phyloP scores from a whole-genome alignment of 2,797 vertebrate species.

The Darevskia nairensis region DNA sequence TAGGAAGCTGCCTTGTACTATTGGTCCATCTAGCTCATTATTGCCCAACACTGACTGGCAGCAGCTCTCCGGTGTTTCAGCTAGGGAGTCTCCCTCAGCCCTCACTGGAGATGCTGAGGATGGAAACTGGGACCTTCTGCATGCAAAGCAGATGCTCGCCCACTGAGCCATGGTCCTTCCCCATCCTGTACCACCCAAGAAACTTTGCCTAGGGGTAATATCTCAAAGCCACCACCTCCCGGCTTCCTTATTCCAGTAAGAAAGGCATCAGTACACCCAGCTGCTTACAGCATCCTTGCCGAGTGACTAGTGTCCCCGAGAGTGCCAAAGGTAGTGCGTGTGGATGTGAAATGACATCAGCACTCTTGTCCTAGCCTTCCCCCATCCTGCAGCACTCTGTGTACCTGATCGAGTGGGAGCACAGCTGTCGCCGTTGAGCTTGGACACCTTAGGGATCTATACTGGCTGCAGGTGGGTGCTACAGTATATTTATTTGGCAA shows the following conservation, averaged over 20 bases:
- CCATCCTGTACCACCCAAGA: background rate
- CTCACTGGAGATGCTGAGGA: too few species aligned
- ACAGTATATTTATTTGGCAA: background rate
- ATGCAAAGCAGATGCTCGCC: too few species aligned
- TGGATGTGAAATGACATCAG: background rate
- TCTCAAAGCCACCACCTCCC: background rate
- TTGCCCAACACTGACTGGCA: too few species aligned
- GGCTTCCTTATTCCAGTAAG: background rate
- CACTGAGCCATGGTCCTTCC: too few species aligned
- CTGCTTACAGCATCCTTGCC: background rate
- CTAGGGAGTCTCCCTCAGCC: too few species aligned
- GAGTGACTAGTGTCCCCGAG: too few species aligned
- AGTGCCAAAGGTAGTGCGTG: background rate
- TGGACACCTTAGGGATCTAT: background rate
- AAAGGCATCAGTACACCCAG: background rate
- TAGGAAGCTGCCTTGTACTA: too few species aligned
- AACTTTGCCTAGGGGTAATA: background rate
- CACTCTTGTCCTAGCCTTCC: background rate
- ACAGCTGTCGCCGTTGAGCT: background rate
- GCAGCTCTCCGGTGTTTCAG: too few species aligned
- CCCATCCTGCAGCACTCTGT: background rate
- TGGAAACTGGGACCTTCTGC: too few species aligned
- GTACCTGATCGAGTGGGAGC: background rate
- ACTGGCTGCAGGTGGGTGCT: background rate
- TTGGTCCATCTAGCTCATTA: too few species aligned